Base-by-base conservation (phyloP, 2,113 vertebrate species). In the Vidua macroura region DNA sequence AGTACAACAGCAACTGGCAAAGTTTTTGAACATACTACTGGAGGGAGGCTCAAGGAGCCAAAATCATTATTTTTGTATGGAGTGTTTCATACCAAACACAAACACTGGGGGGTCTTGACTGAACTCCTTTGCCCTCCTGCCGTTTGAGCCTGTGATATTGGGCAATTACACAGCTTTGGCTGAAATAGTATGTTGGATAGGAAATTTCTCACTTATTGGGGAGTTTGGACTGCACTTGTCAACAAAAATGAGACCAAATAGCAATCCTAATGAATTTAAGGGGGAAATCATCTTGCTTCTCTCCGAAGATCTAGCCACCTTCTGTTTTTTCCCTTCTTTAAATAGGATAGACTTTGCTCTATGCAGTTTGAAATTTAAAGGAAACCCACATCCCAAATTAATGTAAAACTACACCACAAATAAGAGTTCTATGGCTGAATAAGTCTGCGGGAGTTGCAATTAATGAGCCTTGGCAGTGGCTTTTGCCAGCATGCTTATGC, bases 1-100 rank as follows among this genome's bases (percentile, higher is more conserved):
- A 96, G 90, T 91, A 97, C 76, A 95, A 80, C 67, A 93, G 84
- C 93, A 95, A 96, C 89, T 90, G 82, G 92, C 68, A 91, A 95
- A 92, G 81, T 91, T 93, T 96, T 92, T 97, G 92, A 95, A 93
- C 93, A 94, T 69, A 94, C 68, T 87, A 86, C 92, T 83, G 59
- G 73, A 73, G 79, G 33, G 88, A 90, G 66, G 83, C 94, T 93
- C 84, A 94, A 96, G 90, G 69, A 97, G 90, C 93, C 92, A 94
- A 95, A 97, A 96, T 96, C 96, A 97, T 97, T 97, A 97, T 97
- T 97, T 97, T 96, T 94, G 88, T 94, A 94, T 96, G 95, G 95
- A 95, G 89, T 92, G 87, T 90, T 97, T 97, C 94, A 90, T 95
- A 96, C 94, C 95, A 97, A 94, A 97, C 96, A 95, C 77, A 96